Evolutionary conservation across 2,888 invertebrate genomes (phyloP), one percentile per base, ranked within the genome.

Genomic region (Shargacucullia verbasci): DNA sequence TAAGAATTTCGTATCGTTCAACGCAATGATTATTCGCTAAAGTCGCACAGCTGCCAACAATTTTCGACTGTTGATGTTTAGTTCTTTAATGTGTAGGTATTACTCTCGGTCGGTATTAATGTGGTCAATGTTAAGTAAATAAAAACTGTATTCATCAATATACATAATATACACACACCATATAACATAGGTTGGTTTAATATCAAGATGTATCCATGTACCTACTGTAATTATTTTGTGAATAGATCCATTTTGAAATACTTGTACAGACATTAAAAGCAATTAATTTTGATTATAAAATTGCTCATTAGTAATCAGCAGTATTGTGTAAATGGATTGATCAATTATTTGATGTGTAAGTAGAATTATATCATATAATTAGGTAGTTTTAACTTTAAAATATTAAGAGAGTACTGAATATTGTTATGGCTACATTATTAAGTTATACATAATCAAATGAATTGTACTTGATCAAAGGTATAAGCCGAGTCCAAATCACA

Each of bases 381-480:
- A 80, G 66, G 49, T 78, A 78, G 70, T 77, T 71, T 57, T 70
- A 70, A 68, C 66, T 79, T 76, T 76, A 80, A 68, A 75, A 71
- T 73, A 80, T 60, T 90, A 91, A 90, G 88, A 85, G 88, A 89
- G 92, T 93, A 92, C 92, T 93, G 91, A 83, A 91, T 91, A 88
- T 86, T 85, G 83, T 87, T 88, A 89, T 84, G 84, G 80, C 78
- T 83, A 83, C 77, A 73, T 83, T 82, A 81, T 77, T 81, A 84
- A 83, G 80, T 82, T 84, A 80, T 79, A 81, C 81, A 84, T 86
- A 82, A 86, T 75, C 72, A 75, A 68, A 66, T 80, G 64, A 83
- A 82, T 78, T 82, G 80, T 85, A 86, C 83, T 87, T 85, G 79
- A 84, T 84, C 80, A 84, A 84, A 82, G 83, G 86, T 90, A 84